Conservation (phyloP, 30 jellyfish, hydroid and myxozoan genomes). For the Nemopilema nomurai region DNA sequence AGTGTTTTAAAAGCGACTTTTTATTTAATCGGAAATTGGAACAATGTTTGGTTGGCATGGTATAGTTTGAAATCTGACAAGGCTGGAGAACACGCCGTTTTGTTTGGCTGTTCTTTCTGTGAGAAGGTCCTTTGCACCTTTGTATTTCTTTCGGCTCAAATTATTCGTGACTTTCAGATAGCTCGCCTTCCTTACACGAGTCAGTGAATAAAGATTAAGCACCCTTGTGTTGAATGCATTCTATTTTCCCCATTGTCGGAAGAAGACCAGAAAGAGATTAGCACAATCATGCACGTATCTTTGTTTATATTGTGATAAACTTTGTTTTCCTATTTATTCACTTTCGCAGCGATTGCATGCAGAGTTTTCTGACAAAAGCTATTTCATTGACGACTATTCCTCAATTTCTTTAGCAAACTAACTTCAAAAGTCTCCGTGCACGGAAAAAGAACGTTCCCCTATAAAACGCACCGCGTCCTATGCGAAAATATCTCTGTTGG, state of each 20-base stretch:
- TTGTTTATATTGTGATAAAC: not conserved
- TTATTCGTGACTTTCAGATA: not conserved
- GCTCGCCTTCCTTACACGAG: not conserved
- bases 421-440: conserved; percentile 4
- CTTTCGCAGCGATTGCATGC: not conserved
- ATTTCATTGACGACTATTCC: conserved; percentile 5
- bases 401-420: conserved; percentile 9
- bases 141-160: not conserved
- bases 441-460: not conserved
- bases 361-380: not conserved
- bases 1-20: too few species aligned
- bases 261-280: conserved; percentile 1
- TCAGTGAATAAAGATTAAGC: not conserved
- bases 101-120: too few species aligned
- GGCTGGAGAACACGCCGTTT: too few species aligned
- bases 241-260: not conserved
- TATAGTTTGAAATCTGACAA: too few species aligned
- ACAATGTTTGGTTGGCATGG: too few species aligned
- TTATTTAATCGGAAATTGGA: too few species aligned
- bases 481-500: not conserved
- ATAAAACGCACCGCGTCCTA: not conserved
- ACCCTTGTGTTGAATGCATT: not conserved
- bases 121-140: not conserved
- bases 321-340: not conserved
- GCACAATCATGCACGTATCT: conserved; percentile 14